phyloP scores from a whole-genome alignment of 2,113 vertebrate genomes.

The Helogale parvula region DNA sequence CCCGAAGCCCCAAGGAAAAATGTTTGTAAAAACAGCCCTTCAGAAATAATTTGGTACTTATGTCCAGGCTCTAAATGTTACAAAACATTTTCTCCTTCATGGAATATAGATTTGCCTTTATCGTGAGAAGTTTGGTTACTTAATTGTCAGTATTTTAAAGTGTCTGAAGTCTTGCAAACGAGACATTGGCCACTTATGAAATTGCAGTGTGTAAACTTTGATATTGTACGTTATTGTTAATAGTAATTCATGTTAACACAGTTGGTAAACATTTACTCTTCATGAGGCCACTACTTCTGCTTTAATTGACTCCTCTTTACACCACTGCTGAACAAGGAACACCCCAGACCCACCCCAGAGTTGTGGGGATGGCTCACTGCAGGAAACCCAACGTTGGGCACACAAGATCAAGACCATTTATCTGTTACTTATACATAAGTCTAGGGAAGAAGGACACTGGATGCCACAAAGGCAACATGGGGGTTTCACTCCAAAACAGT shows the following conservation, averaged over 20 bases:
- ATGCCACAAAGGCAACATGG: rapidly evolving
- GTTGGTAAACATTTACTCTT: not conserved
- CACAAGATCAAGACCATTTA: not conserved
- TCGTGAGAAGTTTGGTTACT: not conserved
- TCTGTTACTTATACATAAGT: not conserved
- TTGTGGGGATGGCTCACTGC: rapidly evolving
- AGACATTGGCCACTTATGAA: not conserved
- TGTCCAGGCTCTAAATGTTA: not conserved
- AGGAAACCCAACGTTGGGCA: no score
- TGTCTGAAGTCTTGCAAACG: not conserved
- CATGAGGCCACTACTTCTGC: not conserved
- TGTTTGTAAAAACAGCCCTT: slow-evolving; percentile 12
- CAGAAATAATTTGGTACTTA: slow-evolving; percentile 17
- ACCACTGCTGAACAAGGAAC: not conserved
- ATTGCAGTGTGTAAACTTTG: not conserved
- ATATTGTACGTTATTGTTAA: not conserved
- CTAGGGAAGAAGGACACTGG: no score
- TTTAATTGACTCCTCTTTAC: not conserved
- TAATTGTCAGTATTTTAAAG: not conserved
- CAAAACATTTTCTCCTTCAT: not conserved
- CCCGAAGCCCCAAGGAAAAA: not conserved
- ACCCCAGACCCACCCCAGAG: rapidly evolving
- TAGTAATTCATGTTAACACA: not conserved
- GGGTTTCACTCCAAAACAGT: rapidly evolving
- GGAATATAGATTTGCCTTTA: not conserved